Evolutionary conservation across 1,140 invertebrate genomes (phyloP).

Genomic region (Adoxophyes honmai): DNA sequence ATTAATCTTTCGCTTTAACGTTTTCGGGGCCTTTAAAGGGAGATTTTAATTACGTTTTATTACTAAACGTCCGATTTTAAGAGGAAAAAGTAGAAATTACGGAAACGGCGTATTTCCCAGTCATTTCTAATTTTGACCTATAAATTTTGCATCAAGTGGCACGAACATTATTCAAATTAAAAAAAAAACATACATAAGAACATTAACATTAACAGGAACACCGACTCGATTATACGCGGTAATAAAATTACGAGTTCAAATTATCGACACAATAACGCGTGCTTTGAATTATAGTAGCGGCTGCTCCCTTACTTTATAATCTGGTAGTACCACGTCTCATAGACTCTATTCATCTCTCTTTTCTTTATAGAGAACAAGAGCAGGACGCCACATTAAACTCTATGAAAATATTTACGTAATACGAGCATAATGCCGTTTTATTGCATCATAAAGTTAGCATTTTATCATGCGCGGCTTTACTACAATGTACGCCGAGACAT

Average conservation of each 20-base stretch:
- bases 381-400: slow-evolving; percentile 21
- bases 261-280: slow-evolving; percentile 6
- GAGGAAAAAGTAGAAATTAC: neutral
- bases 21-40: slow-evolving; percentile 9
- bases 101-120: too few species aligned
- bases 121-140: too few species aligned
- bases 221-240: neutral
- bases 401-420: slow-evolving; percentile 36
- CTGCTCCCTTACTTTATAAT: neutral
- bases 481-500: slow-evolving; percentile 52
- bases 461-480: slow-evolving; percentile 53
- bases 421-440: slow-evolving; percentile 47
- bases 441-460: slow-evolving; percentile 61
- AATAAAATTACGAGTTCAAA: slow-evolving; percentile 7
- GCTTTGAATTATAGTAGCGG: neutral
- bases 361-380: slow-evolving; percentile 13
- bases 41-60: neutral
- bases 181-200: too few species aligned
- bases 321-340: neutral
- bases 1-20: slow-evolving; percentile 34
- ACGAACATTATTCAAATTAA: too few species aligned
- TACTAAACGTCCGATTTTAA: neutral
- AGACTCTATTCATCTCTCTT: slow-evolving; percentile 6
- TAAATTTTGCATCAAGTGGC: too few species aligned
- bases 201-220: too few species aligned